Conservation (phyloP, 30 jellyfish, hydroid and myxozoan species). For the Chironex yamaguchii region DNA sequence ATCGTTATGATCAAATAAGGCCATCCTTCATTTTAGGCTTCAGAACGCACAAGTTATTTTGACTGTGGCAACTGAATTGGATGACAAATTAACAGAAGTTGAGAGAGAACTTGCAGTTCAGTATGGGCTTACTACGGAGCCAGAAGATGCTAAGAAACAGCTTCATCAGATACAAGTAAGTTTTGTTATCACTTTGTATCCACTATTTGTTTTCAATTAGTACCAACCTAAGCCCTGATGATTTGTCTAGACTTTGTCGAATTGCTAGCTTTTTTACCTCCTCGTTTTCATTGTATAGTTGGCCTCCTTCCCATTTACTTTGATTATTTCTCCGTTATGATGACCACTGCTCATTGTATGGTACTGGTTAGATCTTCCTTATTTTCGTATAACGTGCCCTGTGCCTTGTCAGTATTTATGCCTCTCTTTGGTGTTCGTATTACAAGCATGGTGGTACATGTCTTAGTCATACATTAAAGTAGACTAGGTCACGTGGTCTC, state of each 20-base stretch:
- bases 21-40: no score
- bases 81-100: slow-evolving; percentile 73
- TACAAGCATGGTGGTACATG: no score
- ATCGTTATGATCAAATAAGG: no score
- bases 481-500: no score
- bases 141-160: slow-evolving; percentile 52
- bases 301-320: not conserved
- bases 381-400: no score
- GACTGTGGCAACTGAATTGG: slow-evolving; percentile 73
- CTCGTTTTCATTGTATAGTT: not conserved
- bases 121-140: slow-evolving; percentile 81
- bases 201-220: not conserved
- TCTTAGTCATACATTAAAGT: no score
- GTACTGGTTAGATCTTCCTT: no score
- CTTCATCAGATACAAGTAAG: slow-evolving; percentile 51
- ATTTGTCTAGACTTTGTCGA: not conserved
- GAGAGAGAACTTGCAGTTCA: slow-evolving; percentile 72
- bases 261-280: not conserved
- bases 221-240: not conserved
- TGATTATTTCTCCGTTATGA: slow-evolving; percentile 7
- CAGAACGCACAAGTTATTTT: slow-evolving; percentile 68
- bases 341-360: no score
- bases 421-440: no score
- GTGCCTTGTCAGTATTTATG: no score
- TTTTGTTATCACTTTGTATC: not conserved